Evolutionary conservation across 2,888 invertebrate species (phyloP).

Genomic region (Pomacea canaliculata): DNA sequence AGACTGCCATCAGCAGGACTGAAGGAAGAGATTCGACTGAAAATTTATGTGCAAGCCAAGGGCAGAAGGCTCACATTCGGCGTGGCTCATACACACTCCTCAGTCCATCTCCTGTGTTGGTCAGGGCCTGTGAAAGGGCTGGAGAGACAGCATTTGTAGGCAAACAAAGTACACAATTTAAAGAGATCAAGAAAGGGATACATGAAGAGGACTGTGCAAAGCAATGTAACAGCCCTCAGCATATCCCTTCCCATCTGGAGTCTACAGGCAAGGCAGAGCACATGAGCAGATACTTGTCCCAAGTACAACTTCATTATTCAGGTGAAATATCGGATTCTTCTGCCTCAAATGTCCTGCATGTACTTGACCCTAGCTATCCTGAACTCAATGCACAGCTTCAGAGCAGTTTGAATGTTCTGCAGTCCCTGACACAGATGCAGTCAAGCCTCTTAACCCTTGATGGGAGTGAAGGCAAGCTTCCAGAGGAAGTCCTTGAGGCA

Average conservation of each 20-base stretch:
- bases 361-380: not conserved
- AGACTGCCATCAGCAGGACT: not conserved
- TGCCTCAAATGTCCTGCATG: constrained; percentile 9
- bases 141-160: not conserved
- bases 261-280: constrained; percentile 63
- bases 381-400: constrained; percentile 6
- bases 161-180: too few relatives aligned
- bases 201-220: constrained; percentile 27
- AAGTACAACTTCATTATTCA: constrained; percentile 51
- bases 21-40: not conserved
- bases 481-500: constrained; percentile 40
- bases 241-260: constrained; percentile 41
- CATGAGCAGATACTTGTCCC: constrained; percentile 60
- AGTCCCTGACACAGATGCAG: constrained; percentile 20
- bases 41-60: not conserved
- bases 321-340: constrained; percentile 9
- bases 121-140: constrained; percentile 31
- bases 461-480: not conserved
- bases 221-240: constrained; percentile 5
- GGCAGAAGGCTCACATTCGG: constrained; percentile 70
- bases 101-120: constrained; percentile 81
- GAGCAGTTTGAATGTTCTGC: constrained; percentile 21
- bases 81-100: constrained; percentile 85
- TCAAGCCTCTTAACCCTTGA: not conserved
- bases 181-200: too few relatives aligned